phyloP scores from a whole-genome alignment of 1,140 invertebrate genomes.

The Schlechtendalia chinensis region DNA sequence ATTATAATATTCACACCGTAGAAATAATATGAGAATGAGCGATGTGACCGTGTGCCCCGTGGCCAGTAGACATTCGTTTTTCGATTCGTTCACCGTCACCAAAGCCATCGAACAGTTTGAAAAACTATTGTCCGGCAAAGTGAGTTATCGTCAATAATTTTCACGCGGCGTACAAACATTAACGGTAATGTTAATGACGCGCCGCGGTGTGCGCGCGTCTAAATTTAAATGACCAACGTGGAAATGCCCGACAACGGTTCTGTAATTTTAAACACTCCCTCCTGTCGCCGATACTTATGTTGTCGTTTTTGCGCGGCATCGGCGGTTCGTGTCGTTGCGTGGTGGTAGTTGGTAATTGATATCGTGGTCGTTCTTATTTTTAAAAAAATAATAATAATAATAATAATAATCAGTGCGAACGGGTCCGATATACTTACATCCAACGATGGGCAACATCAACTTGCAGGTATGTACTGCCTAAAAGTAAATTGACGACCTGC shows the following conservation, averaged over 20 bases:
- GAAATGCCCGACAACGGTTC: not conserved
- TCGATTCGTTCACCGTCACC: constrained; percentile 40
- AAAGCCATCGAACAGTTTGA: constrained; percentile 46
- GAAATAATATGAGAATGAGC: constrained; percentile 41
- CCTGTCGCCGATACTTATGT: not conserved
- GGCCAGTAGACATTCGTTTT: constrained; percentile 37
- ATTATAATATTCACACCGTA: not conserved
- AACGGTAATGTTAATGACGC: too few species aligned
- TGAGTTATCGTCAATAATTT: constrained; percentile 28
- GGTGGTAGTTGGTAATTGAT: too few species aligned
- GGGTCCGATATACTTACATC: not conserved
- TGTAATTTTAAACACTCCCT: constrained; percentile 1
- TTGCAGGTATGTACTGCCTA: constrained; percentile 10
- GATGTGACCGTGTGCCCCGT: constrained; percentile 41
- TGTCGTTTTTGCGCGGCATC: not conserved
- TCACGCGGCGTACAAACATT: too few species aligned
- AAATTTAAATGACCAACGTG: too few species aligned
- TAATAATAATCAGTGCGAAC: not conserved
- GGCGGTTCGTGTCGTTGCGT: too few species aligned
- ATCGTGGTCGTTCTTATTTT: too few species aligned
- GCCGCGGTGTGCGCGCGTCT: too few species aligned
- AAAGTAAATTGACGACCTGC: too few species aligned
- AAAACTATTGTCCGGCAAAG: constrained; percentile 43
- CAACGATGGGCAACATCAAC: not conserved
- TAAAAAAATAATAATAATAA: too few species aligned